Evolutionary conservation across 2,113 vertebrate genomes (phyloP).

Genomic region (Telmatochromis sp.): DNA sequence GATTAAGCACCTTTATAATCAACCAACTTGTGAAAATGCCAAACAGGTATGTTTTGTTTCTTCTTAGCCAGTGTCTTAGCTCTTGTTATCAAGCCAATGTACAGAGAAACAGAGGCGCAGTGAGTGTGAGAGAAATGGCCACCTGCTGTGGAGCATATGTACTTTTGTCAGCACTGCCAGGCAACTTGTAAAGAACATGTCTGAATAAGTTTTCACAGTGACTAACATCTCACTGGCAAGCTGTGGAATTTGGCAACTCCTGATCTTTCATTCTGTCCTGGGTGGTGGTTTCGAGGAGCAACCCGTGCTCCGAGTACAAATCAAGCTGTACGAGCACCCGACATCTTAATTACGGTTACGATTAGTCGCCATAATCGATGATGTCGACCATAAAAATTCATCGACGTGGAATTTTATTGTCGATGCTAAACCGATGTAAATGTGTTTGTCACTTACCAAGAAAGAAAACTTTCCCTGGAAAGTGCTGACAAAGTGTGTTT

Average conservation of each 20-base stretch:
- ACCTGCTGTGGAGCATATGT: slow-evolving; percentile 31
- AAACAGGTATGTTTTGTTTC: neutral
- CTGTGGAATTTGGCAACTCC: neutral
- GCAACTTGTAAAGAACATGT: slow-evolving; percentile 5
- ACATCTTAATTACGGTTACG: neutral
- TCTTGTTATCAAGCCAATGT: neutral
- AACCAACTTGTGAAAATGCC: neutral
- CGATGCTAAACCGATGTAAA: neutral
- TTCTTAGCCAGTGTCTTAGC: neutral
- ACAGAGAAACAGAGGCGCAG: neutral
- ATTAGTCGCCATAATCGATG: neutral
- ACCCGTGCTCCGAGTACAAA: neutral
- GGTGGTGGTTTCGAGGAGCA: neutral
- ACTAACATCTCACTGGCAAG: neutral
- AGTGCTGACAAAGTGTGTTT: neutral
- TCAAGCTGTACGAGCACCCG: neutral
- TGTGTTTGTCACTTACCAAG: neutral
- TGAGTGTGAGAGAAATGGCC: neutral
- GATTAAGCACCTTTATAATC: neutral
- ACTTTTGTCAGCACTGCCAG: neutral
- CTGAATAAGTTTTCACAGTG: neutral
- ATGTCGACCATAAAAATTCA: neutral
- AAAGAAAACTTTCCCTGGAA: neutral
- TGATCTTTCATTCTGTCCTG: neutral
- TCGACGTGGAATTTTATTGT: neutral